A percentile compares a stretch with the other conserved stretches of the same genome.
Conservation (phyloP, 2,888 invertebrate species). For the Hypomecis atomaria region DNA sequence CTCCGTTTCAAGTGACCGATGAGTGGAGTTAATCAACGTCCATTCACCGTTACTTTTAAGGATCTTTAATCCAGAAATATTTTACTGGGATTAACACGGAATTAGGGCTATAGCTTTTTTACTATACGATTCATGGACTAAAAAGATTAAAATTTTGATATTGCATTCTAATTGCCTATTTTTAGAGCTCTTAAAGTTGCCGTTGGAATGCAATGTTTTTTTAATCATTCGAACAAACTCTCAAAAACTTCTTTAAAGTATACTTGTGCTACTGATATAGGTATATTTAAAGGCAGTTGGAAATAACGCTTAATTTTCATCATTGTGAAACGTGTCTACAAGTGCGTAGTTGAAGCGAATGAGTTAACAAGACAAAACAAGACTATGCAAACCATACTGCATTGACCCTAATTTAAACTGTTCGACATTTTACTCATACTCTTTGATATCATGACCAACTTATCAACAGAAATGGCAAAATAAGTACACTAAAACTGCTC, state of each 20-base stretch:
- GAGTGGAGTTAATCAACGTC: slow-evolving; percentile 43
- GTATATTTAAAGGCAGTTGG: too few species aligned
- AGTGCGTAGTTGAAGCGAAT: not conserved
- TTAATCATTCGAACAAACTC: too few species aligned
- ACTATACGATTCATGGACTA: too few species aligned
- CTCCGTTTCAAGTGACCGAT: slow-evolving; percentile 43
- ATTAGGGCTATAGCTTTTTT: too few species aligned
- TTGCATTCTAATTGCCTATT: too few species aligned
- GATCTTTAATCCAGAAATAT: slow-evolving; percentile 37
- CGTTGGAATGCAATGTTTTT: too few species aligned
- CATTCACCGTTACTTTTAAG: slow-evolving; percentile 35
- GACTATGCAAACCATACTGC: slow-evolving; percentile 1
- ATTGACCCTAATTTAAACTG: slow-evolving; percentile 36
- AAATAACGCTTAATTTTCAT: too few species aligned
- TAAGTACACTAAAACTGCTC: not conserved
- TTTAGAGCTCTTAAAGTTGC: too few species aligned
- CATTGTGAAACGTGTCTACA: too few species aligned
- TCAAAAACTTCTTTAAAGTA: too few species aligned
- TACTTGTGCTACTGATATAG: too few species aligned
- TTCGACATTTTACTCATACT: slow-evolving; percentile 28
- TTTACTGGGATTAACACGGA: slow-evolving; percentile 4
- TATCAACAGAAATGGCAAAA: not conserved
- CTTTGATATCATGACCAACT: slow-evolving; percentile 8
- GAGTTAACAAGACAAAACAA: not conserved
- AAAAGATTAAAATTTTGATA: too few species aligned